phyloP scores from a whole-genome alignment of 2,113 vertebrate species.

The Silurus glanis region DNA sequence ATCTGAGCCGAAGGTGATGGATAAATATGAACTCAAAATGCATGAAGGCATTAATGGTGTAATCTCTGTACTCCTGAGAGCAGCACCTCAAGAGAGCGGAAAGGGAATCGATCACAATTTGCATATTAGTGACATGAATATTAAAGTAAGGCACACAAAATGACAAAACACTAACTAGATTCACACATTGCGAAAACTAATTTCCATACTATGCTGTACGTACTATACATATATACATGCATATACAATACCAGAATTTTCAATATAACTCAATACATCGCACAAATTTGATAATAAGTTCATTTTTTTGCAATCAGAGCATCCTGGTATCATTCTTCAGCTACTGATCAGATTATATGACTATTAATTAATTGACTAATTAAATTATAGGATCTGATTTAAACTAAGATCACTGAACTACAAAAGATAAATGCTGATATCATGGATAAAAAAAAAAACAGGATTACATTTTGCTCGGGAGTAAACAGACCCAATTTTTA shows the following conservation, averaged over 20 bases:
- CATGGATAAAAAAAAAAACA: neutral
- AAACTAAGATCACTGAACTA: neutral
- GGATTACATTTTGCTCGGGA: neutral
- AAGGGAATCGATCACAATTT: conserved; percentile 38
- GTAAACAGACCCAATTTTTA: neutral
- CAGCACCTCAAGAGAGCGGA: neutral
- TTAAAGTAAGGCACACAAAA: neutral
- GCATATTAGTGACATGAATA: conserved; percentile 42
- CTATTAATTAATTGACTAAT: neutral
- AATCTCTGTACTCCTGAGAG: conserved; percentile 13
- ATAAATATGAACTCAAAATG: conserved; percentile 42
- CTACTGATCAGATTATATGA: neutral
- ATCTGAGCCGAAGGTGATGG: conserved; percentile 14
- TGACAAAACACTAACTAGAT: neutral
- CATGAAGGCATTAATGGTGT: conserved; percentile 23
- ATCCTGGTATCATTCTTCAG: neutral
- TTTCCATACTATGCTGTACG: neutral
- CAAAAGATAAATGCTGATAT: neutral
- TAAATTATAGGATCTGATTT: neutral
- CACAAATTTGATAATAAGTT: neutral
- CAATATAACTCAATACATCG: neutral
- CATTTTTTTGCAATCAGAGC: neutral
- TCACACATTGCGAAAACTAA: neutral
- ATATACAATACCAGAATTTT: neutral
- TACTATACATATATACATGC: neutral